Evolutionary conservation across 2,113 vertebrate genomes (phyloP), one percentile per base, ranked within the genome.

Genomic region (Epinephelus moara): DNA sequence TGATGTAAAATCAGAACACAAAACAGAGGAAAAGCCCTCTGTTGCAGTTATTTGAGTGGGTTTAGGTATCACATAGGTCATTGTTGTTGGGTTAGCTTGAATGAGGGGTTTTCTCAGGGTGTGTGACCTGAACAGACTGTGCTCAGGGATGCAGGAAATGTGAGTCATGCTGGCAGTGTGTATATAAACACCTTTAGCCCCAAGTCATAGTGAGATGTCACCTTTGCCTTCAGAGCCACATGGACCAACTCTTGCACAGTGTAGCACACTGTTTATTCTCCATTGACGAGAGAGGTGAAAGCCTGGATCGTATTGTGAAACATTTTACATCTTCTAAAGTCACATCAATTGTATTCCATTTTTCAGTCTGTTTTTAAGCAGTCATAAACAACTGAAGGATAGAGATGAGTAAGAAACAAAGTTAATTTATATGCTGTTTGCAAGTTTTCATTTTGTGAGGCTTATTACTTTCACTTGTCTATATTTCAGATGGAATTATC

Each of bases 51-150:
- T 85, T 49, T 70, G 42, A 85, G 37, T 60, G 52, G 72, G 8
- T 85, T 88, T 84, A 52, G 85, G 80, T 75, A 76, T 81, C 82
- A 84, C 60, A 76, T 63, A 71, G 89, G 88, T 90, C 82, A 64
- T 64, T 83, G 80, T 85, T 90, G 82, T 88, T 80, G 61, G 70
- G 61, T 84, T 80, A 69, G 52, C 53, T 82, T 84, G 69, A 83
- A 47, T 52, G 71, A 77, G 85, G 81, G 74, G 56, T 71, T 84
- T 71, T 75, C 77, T 82, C 45, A 15, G 64, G 60, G 77, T 75
- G 73, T 76, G 69, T 53, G 88, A 91, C 89, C 88, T 88, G 70
- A 86, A 89, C 89, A 91, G 85, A 84, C 89, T 90, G 82, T 91
- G 78, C 75, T 90, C 85, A 86, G 63, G 64, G 74, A 88, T 68